phyloP scores from a whole-genome alignment of 2,888 invertebrate species.

The Volucella inanis region DNA sequence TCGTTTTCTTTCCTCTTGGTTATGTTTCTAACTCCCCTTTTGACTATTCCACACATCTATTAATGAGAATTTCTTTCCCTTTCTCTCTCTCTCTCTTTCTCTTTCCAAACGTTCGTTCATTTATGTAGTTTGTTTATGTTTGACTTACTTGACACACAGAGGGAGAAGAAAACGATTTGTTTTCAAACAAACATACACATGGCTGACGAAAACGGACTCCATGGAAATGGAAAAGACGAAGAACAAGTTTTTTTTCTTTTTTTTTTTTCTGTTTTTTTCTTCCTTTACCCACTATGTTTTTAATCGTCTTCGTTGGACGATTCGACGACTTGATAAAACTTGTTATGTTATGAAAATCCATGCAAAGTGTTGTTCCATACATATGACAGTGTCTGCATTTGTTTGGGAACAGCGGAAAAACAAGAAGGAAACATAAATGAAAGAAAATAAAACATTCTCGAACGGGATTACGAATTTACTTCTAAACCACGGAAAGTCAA shows the following conservation, averaged over 20 bases:
- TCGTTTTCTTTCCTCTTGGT: constrained; percentile 23
- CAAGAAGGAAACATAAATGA: neutral
- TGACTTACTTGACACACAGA: constrained; percentile 53
- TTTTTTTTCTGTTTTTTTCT: neutral
- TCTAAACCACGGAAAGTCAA: too few species aligned
- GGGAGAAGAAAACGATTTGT: constrained; percentile 39
- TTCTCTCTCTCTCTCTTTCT: too few species aligned
- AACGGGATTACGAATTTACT: too few species aligned
- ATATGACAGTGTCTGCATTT: too few species aligned
- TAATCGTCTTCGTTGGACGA: constrained; percentile 9
- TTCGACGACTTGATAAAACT: constrained; percentile 17
- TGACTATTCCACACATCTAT: neutral
- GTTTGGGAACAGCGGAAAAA: too few species aligned
- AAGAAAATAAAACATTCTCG: neutral
- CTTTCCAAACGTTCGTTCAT: too few species aligned
- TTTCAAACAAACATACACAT: constrained; percentile 52
- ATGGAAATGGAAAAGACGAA: neutral
- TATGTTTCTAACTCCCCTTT: neutral
- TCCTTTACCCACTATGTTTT: constrained; percentile 17
- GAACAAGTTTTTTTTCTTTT: constrained; percentile 5
- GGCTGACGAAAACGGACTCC: neutral
- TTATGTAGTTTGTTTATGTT: constrained; percentile 61
- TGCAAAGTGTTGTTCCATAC: too few species aligned
- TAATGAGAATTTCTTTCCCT: constrained; percentile 16
- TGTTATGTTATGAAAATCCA: constrained; percentile 10